Evolutionary conservation across 1,140 invertebrate genomes (phyloP).

Genomic region (Drosophila elegans): DNA sequence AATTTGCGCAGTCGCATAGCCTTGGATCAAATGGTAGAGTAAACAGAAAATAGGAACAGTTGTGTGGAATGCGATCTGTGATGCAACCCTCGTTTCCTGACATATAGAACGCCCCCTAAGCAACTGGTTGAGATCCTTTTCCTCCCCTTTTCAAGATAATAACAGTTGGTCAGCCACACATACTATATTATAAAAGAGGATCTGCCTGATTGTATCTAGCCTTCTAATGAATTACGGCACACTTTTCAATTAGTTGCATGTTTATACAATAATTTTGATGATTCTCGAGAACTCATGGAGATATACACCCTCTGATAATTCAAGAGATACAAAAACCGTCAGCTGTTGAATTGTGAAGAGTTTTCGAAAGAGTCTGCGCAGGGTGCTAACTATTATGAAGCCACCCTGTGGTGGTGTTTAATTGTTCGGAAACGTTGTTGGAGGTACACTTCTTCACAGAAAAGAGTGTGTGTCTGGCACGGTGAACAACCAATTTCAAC

Average conservation of each 20-base stretch:
- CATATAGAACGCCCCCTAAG: slow-evolving; percentile 28
- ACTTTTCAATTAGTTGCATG: slow-evolving; percentile 67
- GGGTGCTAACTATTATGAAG: slow-evolving; percentile 45
- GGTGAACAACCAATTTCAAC: background rate
- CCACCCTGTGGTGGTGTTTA: slow-evolving; percentile 46
- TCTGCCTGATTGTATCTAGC: slow-evolving; percentile 35
- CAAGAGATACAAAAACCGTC: slow-evolving; percentile 40
- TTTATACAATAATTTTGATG: slow-evolving; percentile 60
- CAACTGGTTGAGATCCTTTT: slow-evolving; percentile 19
- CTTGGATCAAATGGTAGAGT: background rate
- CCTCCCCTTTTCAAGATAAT: background rate
- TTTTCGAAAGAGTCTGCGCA: slow-evolving; percentile 13
- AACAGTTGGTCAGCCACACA: slow-evolving; percentile 44
- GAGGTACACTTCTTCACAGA: background rate
- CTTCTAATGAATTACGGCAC: slow-evolving; percentile 66
- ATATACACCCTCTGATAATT: slow-evolving; percentile 29
- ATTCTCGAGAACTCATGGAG: slow-evolving; percentile 33
- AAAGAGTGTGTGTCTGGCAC: slow-evolving; percentile 3
- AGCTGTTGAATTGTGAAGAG: slow-evolving; percentile 50
- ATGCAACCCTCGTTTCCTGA: slow-evolving; percentile 33
- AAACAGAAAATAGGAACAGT: slow-evolving; percentile 43
- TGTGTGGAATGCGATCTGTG: slow-evolving; percentile 44
- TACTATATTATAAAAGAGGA: slow-evolving; percentile 13
- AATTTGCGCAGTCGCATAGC: slow-evolving; percentile 27
- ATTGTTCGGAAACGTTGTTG: slow-evolving; percentile 45